Evolutionary conservation across 2,888 invertebrate species (phyloP), one percentile per base, ranked within the genome.

Genomic region (Leptinotarsa haldemani): DNA sequence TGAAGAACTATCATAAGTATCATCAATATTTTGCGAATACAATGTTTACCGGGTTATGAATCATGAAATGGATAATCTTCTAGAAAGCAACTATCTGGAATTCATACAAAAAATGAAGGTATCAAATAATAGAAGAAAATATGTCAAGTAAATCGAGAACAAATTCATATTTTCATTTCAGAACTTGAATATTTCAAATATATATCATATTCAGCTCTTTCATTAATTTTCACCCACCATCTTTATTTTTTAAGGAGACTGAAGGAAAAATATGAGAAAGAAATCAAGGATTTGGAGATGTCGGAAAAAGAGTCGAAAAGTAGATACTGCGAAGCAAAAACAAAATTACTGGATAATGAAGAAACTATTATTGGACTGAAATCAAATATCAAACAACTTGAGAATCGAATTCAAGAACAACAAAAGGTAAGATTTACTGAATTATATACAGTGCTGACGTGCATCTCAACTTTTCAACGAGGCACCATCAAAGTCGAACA

Each of bases 231-330:
- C 1, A 25, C 12, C 25, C 4, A n/a, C 16, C 20, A 61, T 63
- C 61, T 18, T 40, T 52, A 48, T 15, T 75, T 71, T 83, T 84
- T 3, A 80, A 95, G 94, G 81, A 90, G 94, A 47, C 88, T 94
- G 56, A 94, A 92, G 82, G 94, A 94, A 74, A 94, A 95, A 83
- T 94, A 93, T 82, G 94, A 94, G 74, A 88, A 89, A 15, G 95
- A 95, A 83, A 84, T 95, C 71, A 89, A 89, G 68, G 92, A 93
- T 77, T 84, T 93, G 67, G 94, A 93, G 71, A 88, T 89, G 77
- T 91, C 92, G 0, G 93, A 94, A 82, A 90, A 90, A 74, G 91
- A 92, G 1, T 88, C 93, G 0, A 90, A 93, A 71, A 89, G 89
- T 50, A 92, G 94, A 79, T 92, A 93, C 81, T 91, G 90, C 66